Base-by-base conservation (phyloP, 2,797 vertebrate genomes). In the Rhinella marina region DNA sequence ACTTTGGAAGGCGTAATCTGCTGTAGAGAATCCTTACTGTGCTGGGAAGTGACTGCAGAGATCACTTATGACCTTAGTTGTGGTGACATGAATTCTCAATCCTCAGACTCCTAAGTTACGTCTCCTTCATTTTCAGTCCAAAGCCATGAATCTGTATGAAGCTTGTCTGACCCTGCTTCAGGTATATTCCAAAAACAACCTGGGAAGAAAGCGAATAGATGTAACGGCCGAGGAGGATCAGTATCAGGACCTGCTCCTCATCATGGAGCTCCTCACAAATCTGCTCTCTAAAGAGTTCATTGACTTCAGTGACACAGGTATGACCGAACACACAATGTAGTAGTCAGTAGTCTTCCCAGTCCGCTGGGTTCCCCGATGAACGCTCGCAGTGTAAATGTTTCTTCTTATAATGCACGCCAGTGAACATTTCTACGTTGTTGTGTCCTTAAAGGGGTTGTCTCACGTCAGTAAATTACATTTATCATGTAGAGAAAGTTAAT, bases 201-300 rank as follows among this genome's bases (percentile, higher is more conserved):
- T 98, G 91, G 97, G 96, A 90, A 94, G 98, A 75, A 98, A 98
- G 91, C 95, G 98, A 23, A 93, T 95, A 82, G 98, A 99, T 88
- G 96, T 97, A 78, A 94, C 97, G 0, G 98, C 97, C 0, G 98
- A 99, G 93, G 98, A 99, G 92, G 98, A 99, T 86, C 98, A 99
- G 91, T 99, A 99, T 92, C 98, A 99, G 93, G 98, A 99, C 93
- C 95, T 99, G 86, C 97, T 99, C 62, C 98, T 99, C 90, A 99
- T 99, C 92, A 99, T 99, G 98, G 98, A 99, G 91, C 97, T 99
- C 90, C 97, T 99, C 89, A 99, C 98, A 62, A 99, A 99, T 93
- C 96, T 99, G 88, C 95, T 99, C 0, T 99, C 98, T 88, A 99
- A 99, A 91, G 98, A 99, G 94, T 99, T 99, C 93, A 99, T 99